Base-by-base conservation (phyloP, 2,113 vertebrate species). In the Lontra canadensis region DNA sequence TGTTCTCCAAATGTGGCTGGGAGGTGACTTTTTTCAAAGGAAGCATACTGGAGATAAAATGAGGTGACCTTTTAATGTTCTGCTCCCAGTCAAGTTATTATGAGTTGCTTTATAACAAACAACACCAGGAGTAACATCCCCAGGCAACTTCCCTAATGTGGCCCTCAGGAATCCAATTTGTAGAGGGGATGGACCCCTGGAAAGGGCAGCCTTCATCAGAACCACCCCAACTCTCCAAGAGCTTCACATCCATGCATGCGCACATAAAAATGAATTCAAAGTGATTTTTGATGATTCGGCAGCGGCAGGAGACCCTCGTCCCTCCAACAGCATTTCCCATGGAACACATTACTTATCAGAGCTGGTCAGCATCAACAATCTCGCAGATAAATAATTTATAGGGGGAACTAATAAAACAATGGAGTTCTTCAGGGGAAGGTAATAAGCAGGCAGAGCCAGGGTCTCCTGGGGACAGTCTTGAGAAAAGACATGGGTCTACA, bases 361-460 rank as follows among this genome's bases (percentile, higher is more conserved):
- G 49, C 47, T 91, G 94, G 93, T 97, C 93, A 93, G 96, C 89
- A 94, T 94, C 82, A 42, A 91, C 84, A 90, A 17, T 94, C 88
- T 95, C 89, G 85, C 96, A 94, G 94, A 96, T 98, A 98, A 98
- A 98, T 98, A 95, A 98, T 98, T 97, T 97, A 97, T 97, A 91
- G 47, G 89, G 90, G 84, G 94, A 98, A 89, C 94, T 97, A 98
- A 97, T 98, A 97, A 97, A 98, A 96, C 96, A 97, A 96, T 97
- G 86, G 93, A 83, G 91, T 83, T 39, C 39, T 97, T 93, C 52
- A 79, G 63, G 67, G 69, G 71, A 76, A 95, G 86, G 91, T 79
- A 97, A 82, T 93, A 85, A 97, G 39, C 25, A 34, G 88, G 84
- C 59, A 95, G 83, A 71, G 83, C 15, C 31, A 44, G 26, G 65